A percentile compares a stretch with the other conserved stretches of the same genome.
phyloP scores from a whole-genome alignment of 2,113 vertebrate genomes.

The Chauna torquata region DNA sequence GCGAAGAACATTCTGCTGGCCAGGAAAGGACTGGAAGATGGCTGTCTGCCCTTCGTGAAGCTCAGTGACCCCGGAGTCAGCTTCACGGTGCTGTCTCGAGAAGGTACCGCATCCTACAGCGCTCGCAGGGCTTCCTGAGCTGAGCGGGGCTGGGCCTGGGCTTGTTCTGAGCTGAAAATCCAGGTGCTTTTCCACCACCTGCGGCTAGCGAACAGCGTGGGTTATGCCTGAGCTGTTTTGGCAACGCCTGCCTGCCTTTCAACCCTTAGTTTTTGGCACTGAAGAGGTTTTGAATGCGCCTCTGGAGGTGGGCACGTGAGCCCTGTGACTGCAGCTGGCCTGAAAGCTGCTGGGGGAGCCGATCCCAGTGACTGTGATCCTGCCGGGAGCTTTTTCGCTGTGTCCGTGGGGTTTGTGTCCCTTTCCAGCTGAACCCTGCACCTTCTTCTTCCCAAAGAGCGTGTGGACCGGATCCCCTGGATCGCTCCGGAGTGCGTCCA shows the following conservation, averaged over 20 bases:
- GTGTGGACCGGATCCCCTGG: constrained; percentile 92
- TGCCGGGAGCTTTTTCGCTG: not conserved
- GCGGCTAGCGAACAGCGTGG: not conserved
- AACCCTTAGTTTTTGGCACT: accelerated
- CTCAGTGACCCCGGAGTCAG: constrained; percentile 91
- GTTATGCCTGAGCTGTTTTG: accelerated
- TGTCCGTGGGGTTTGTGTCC: not conserved
- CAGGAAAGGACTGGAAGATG: constrained; percentile 80
- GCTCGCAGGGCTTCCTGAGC: not conserved
- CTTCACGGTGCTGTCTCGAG: constrained; percentile 82
- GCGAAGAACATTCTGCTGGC: constrained; percentile 92
- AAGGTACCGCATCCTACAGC: constrained; percentile 13
- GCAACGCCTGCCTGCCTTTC: not conserved
- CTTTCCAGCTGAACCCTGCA: not conserved
- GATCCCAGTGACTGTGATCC: not conserved
- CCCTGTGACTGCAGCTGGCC: not conserved
- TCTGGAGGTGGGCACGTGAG: accelerated
- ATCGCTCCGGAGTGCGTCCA: constrained; percentile 89
- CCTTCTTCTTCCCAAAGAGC: constrained; percentile 73
- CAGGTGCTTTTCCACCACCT: accelerated
- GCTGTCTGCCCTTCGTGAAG: constrained; percentile 86
- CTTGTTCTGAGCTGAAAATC: not conserved
- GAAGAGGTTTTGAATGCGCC: not conserved
- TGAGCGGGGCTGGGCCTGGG: not conserved
- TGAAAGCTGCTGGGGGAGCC: accelerated